Conservation (phyloP, 2,888 invertebrate species). For the Agonum fuliginosum region DNA sequence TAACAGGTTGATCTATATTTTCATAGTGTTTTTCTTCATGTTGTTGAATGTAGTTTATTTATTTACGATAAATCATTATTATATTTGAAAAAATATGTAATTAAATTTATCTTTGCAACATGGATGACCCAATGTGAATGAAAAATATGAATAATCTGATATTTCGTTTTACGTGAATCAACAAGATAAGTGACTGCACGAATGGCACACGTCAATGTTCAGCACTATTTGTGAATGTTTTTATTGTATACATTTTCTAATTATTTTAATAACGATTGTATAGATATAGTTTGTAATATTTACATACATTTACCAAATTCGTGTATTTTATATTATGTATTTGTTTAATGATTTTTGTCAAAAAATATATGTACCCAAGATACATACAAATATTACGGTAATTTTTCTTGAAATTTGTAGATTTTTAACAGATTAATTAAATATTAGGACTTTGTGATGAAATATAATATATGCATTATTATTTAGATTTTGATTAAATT, state of each 20-base stretch:
- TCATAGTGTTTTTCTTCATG: slow-evolving; percentile 19
- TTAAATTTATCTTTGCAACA: slow-evolving; percentile 53
- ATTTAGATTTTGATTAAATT: slow-evolving; percentile 40
- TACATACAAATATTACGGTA: slow-evolving; percentile 35
- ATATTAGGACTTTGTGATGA: slow-evolving; percentile 44
- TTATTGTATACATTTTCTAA: slow-evolving; percentile 59
- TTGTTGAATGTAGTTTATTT: slow-evolving; percentile 12
- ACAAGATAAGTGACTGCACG: slow-evolving; percentile 33
- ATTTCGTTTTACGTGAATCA: slow-evolving; percentile 46
- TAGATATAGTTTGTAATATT: slow-evolving; percentile 68
- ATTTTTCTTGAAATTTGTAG: slow-evolving; percentile 44
- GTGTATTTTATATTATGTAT: slow-evolving; percentile 70
- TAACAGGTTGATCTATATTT: slow-evolving; percentile 26
- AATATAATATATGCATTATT: slow-evolving; percentile 47
- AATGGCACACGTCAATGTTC: slow-evolving; percentile 56
- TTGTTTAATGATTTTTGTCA: slow-evolving; percentile 63
- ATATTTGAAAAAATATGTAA: slow-evolving; percentile 20
- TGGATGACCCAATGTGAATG: slow-evolving; percentile 50
- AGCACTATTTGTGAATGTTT: slow-evolving; percentile 57
- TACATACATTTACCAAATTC: slow-evolving; percentile 71
- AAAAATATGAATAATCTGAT: slow-evolving; percentile 46
- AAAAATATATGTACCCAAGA: slow-evolving; percentile 50
- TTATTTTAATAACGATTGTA: slow-evolving; percentile 63
- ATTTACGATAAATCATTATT: slow-evolving; percentile 3
- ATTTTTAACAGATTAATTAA: slow-evolving; percentile 20